Percentiles rank a stretch among this genome's conserved stretches.
phyloP scores from a whole-genome alignment of 2,113 vertebrate genomes.

The Seriola aureovittata region DNA sequence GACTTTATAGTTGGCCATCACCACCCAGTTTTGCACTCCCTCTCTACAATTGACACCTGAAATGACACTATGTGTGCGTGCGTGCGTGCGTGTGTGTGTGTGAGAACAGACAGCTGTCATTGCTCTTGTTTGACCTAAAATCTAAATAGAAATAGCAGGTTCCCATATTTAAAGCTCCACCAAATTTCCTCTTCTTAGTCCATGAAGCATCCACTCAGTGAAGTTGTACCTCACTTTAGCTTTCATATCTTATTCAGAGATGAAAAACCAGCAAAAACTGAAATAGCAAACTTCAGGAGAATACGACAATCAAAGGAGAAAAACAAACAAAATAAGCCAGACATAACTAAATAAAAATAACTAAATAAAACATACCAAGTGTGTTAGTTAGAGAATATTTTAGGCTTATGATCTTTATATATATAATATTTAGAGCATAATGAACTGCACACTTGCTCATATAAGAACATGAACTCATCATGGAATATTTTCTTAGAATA shows the following conservation, averaged over 20 bases:
- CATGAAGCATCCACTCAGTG: neutral
- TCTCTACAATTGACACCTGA: constrained; percentile 50
- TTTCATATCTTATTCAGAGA: neutral
- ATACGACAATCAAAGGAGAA: neutral
- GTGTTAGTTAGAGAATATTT: neutral
- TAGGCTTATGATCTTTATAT: neutral
- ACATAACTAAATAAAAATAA: neutral
- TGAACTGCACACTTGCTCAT: neutral
- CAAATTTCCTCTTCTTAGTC: neutral
- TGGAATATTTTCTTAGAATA: neutral
- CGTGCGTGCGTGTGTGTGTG: neutral
- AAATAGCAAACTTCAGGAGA: neutral
- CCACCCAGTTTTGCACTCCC: constrained; percentile 26
- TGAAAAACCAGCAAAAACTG: neutral
- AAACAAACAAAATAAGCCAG: neutral
- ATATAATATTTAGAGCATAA: neutral
- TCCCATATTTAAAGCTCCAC: neutral
- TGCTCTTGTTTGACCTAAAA: neutral
- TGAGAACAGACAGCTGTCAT: neutral
- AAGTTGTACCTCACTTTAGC: neutral
- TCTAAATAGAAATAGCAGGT: neutral
- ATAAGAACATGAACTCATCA: neutral
- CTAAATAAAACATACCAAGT: neutral
- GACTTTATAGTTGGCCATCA: constrained; percentile 30
- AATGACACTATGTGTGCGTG: neutral